Conservation (phyloP, 2,113 vertebrate species). For the Holacanthus passer region DNA sequence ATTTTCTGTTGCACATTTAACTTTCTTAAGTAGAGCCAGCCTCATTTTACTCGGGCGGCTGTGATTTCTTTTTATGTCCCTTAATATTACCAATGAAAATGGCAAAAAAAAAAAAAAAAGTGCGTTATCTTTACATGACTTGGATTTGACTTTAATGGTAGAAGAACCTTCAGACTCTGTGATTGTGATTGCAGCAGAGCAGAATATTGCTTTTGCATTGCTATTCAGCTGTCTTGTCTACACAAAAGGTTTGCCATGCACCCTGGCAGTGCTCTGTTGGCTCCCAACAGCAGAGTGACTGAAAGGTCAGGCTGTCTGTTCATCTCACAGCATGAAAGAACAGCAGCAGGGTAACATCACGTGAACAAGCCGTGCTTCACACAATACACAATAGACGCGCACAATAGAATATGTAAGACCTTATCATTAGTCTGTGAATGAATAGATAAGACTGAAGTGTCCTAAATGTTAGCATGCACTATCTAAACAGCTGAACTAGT, state of each 20-base stretch:
- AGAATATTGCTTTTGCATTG: constrained; percentile 37
- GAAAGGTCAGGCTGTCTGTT: constrained; percentile 82
- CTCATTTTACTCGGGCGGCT: not conserved
- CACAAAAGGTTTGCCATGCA: constrained; percentile 61
- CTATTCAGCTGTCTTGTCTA: constrained; percentile 55
- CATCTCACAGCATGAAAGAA: constrained; percentile 68
- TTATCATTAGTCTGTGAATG: constrained; percentile 53
- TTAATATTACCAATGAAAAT: constrained; percentile 43
- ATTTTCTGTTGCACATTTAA: constrained; percentile 37
- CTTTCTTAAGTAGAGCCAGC: constrained; percentile 15
- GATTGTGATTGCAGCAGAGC: constrained; percentile 24
- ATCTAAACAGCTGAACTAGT: constrained; percentile 12
- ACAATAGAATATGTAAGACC: constrained; percentile 30
- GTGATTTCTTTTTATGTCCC: constrained; percentile 18
- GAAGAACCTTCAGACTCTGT: constrained; percentile 20
- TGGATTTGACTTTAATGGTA: constrained; percentile 25
- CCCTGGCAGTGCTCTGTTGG: constrained; percentile 55
- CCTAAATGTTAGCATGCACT: constrained; percentile 15
- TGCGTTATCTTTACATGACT: constrained; percentile 25
- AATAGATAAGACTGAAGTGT: constrained; percentile 43
- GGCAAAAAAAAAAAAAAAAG: not conserved
- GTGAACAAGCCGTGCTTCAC: constrained; percentile 56
- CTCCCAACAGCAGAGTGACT: constrained; percentile 72
- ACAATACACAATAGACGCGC: constrained; percentile 37
- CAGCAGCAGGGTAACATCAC: constrained; percentile 58